Evolutionary conservation across 2,797 vertebrate genomes (phyloP).

Genomic region (Myotis myotis): DNA sequence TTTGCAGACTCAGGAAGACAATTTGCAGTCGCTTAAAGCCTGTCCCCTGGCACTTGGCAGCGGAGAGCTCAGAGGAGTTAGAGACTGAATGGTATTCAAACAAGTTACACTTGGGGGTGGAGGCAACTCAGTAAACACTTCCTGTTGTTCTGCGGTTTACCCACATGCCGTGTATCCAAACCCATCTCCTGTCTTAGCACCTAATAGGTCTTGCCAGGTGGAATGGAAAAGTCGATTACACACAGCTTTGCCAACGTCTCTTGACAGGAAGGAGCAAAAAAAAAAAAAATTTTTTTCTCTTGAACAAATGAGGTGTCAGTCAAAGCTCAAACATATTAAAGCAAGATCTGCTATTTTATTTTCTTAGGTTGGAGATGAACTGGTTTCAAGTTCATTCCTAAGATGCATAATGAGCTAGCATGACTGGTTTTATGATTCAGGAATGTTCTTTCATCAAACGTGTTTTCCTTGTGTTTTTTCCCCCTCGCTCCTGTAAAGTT

Average conservation of each 20-base stretch:
- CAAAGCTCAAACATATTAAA: conserved; percentile 67
- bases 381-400: conserved; percentile 79
- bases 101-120: not conserved
- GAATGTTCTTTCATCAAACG: conserved; percentile 71
- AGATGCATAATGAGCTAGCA: conserved; percentile 64
- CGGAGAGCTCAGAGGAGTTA: not conserved
- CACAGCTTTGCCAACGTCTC: conserved; percentile 70
- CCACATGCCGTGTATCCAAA: not conserved
- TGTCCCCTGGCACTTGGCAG: not conserved
- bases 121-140: conserved; percentile 49
- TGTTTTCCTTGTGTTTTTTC: not conserved
- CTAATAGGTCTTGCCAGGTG: conserved; percentile 74
- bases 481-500: not conserved
- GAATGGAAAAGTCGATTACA: conserved; percentile 77
- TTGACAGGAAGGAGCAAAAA: conserved; percentile 63
- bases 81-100: not conserved
- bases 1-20: conserved; percentile 19
- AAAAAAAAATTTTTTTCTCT: conserved; percentile 55
- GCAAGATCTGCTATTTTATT: conserved; percentile 73
- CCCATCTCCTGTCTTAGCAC: conserved; percentile 57
- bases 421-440: conserved; percentile 55
- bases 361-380: conserved; percentile 80
- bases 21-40: not conserved
- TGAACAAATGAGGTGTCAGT: conserved; percentile 79
- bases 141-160: not conserved